phyloP scores from a whole-genome alignment of 2,797 vertebrate species.

The Spinibarbus caldwelli region DNA sequence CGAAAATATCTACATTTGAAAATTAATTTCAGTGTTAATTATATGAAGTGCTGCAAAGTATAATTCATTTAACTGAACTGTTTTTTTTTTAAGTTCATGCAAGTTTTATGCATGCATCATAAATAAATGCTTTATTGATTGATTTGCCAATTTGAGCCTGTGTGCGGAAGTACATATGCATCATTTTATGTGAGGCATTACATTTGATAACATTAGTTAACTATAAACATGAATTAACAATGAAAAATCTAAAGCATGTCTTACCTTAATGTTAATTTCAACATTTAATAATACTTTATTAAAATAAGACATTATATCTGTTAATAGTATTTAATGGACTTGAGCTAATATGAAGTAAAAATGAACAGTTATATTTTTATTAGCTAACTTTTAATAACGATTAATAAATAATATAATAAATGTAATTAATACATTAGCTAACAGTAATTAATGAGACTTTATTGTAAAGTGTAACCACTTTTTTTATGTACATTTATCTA shows the following conservation, averaged over 20 bases:
- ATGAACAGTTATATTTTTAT: not conserved
- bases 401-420: not conserved
- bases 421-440: not conserved
- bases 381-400: not conserved
- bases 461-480: not conserved
- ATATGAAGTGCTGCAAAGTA: not conserved
- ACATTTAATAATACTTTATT: not conserved
- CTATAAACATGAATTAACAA: no score
- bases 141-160: no score
- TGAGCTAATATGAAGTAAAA: not conserved
- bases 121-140: no score
- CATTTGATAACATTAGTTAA: no score
- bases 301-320: no score
- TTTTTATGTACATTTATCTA: not conserved
- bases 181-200: no score
- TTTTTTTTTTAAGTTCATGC: no score
- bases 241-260: not conserved
- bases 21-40: no score
- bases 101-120: not conserved
- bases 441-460: not conserved
- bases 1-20: no score
- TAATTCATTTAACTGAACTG: not conserved
- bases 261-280: not conserved
- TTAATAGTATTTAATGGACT: not conserved
- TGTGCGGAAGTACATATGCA: no score